Evolutionary conservation across 2,797 vertebrate genomes (phyloP), one percentile per base, ranked within the genome.

Genomic region (Anolis apletophallus): DNA sequence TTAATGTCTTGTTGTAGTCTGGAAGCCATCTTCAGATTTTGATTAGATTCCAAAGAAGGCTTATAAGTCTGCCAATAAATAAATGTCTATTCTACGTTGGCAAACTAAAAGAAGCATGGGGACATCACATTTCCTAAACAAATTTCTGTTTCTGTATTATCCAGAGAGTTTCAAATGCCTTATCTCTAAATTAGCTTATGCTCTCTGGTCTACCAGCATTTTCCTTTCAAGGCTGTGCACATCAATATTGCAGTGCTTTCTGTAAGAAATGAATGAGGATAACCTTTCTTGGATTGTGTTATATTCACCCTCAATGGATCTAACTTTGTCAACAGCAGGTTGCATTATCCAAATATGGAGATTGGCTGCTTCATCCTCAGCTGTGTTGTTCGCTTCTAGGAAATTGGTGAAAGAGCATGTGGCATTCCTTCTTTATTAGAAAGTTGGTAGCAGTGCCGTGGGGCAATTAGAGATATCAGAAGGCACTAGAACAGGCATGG

Each of bases 281-380:
- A 86, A 88, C 90, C 92, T 88, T 90, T 89, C 89, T 87, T 93
- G 92, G 87, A 91, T 91, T 80, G 81, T 85, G 83, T 90, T 85
- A 46, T 61, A 72, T 85, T 80, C 83, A 82, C 87, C 88, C 88
- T 71, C 77, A 86, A 61, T 91, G 71, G 69, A 8, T 85, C 88
- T 93, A 75, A 13, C 87, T 87, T 93, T 68, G 7, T 92, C 91
- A 91, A 94, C 88, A 83, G 84, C 78, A 90, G 90, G 87, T 87
- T 84, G 77, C 88, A 64, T 80, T 93, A 90, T 67, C 94, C 93
- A 91, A 94, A 93, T 94, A 94, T 93, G 94, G 94, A 90, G 91
- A 67, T 54, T 87, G 87, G 87, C 87, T 91, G 88, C 91, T 91
- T 85, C 71, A 90, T 91, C 85, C 77, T 88, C 86, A 83, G 93